Percentiles rank a stretch among this genome's conserved stretches.
phyloP scores from a whole-genome alignment of 2,113 vertebrate species.

The Bungarus multicinctus region DNA sequence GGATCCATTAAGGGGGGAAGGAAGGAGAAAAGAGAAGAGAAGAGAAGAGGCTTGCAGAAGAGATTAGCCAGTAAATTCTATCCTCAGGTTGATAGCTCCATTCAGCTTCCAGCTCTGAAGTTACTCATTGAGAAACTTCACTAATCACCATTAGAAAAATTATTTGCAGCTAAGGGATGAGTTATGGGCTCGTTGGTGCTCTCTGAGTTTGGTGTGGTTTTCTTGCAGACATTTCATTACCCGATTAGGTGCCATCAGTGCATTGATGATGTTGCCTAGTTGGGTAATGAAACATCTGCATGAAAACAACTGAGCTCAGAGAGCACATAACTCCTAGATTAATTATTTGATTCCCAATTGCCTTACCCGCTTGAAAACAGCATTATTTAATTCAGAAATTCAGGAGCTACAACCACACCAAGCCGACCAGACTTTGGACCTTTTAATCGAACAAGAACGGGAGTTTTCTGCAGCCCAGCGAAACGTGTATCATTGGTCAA shows the following conservation, averaged over 20 bases:
- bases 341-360: not conserved
- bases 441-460: not conserved
- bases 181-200: not conserved
- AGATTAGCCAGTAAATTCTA: not conserved
- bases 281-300: not conserved
- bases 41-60: not conserved
- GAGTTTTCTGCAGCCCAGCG: not conserved
- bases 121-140: not conserved
- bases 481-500: not conserved
- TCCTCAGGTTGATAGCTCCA: not conserved
- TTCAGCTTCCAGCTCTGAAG: not conserved
- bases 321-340: not conserved
- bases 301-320: not conserved
- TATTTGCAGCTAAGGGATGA: not conserved
- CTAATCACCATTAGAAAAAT: not conserved
- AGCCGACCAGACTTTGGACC: not conserved
- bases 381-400: not conserved
- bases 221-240: not conserved
- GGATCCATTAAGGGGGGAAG: not conserved
- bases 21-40: not conserved
- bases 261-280: not conserved
- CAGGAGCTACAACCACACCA: not conserved
- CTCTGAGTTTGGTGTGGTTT: not conserved
- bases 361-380: not conserved
- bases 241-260: not conserved